Evolutionary conservation across 2,113 vertebrate species (phyloP), one percentile per base, ranked within the genome.

Genomic region (Neolamprologus sp.): DNA sequence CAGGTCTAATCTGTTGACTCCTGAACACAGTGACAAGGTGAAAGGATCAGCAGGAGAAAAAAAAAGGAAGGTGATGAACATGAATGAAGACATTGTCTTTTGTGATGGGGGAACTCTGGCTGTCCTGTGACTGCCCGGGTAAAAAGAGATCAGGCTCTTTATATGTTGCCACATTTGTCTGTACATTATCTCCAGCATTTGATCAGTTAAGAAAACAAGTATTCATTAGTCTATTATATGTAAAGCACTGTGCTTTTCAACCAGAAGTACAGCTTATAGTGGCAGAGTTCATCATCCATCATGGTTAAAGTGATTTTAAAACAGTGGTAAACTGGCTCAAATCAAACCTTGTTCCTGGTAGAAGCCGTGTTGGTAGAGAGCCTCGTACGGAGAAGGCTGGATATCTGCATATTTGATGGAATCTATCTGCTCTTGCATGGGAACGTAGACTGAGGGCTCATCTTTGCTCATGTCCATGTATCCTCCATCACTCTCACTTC

Each of bases 381-480:
- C 97, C 89, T 97, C 97, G 1, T 99, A 99, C 11, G 96, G 97
- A 57, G 98, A 98, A 1, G 98, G 96, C 58, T 99, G 98, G 0
- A 99, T 98, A 94, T 99, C 98, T 12, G 98, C 98, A 0, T 99
- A 99, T 90, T 98, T 99, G 92, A 99, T 95, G 89, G 96, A 95
- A 87, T 97, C 97, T 78, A 96, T 97, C 93, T 98, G 97, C 94
- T 98, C 97, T 19, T 98, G 97, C 99, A 99, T 99, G 82, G 99
- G 97, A 54, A 99, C 97, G 1, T 99, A 99, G 94, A 98, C 92
- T 57, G 97, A 91, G 3, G 96, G 97, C 79, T 99, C 98, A 0
- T 99, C 99, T 95, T 98, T 99, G 87, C 97, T 99, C 99, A 99
- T 99, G 94, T 99, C 99, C 98, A 99, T 99, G 95, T 99, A 99